Evolutionary conservation across 1,140 invertebrate species (phyloP), one percentile per base, ranked within the genome.

Genomic region (Hyles vespertilio): DNA sequence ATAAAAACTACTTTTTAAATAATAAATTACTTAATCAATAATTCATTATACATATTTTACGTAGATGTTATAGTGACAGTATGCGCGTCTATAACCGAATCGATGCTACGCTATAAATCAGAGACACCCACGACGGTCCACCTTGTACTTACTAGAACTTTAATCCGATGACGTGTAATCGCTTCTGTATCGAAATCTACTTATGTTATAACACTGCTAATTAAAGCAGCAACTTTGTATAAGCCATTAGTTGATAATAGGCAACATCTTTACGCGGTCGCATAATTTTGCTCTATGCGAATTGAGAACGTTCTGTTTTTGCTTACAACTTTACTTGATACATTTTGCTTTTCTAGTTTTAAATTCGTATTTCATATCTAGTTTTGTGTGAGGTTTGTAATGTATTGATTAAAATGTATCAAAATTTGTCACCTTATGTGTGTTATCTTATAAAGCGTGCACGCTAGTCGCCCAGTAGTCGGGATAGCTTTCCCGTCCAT

Each of bases 41-140:
- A 22, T 22, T 22, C 22, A 22, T 22, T 22, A 22, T 22, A 22
- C 22, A 22, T 22, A 22, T 22, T 22, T 22, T 22, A 22, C 22
- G 69, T 63, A 46, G 34, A 6, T 66, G 57, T 59, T 63, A 64
- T 61, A 61, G 36, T 56, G 55, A 59, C 61, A 68, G 63, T 75
- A 74, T 67, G 68, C 65, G 72, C 71, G 60, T 67, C 63, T 56
- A 72, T 74, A 70, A 68, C 52, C 59, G 68, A 61, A 56, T 44
- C 58, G 58, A 69, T 70, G 60, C 40, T 56, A 10, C 52, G 61
- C 70, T 70, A 74, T 85, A 79, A 82, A 81, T 77, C 76, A 76
- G 67, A 81, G 77, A 81, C 80, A 85, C 79, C 77, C 79, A 80
- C 80, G 79, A 74, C 56, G 72, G 50, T 50, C 53, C 47, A 61